Evolutionary conservation across 2,797 vertebrate genomes (phyloP).

Genomic region (Poeciliopsis turneri): DNA sequence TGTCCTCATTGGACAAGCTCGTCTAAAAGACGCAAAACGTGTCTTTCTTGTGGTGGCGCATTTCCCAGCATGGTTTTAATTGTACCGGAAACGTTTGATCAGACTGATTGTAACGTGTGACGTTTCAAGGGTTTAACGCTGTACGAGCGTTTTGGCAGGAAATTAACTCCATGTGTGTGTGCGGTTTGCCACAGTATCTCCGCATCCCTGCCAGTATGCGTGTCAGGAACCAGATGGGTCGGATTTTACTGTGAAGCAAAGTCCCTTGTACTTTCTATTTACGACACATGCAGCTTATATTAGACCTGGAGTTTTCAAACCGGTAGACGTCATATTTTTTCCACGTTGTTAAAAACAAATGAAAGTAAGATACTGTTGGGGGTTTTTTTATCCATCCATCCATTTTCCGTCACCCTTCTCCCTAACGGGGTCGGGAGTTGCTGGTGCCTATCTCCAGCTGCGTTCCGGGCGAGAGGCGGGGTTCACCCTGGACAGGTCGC

Average conservation of each 20-base stretch:
- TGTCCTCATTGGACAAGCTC: neutral
- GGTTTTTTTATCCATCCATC: no score
- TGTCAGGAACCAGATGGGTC: neutral
- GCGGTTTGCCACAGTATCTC: neutral
- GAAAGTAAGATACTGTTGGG: neutral
- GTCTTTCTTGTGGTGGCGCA: neutral
- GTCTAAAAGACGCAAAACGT: neutral
- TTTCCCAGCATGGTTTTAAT: neutral
- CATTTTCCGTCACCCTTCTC: no score
- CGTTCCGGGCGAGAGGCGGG: no score
- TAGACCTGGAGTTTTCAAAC: neutral
- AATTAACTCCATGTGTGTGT: neutral
- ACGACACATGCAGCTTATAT: neutral
- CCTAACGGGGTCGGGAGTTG: no score
- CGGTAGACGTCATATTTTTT: neutral
- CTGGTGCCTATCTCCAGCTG: no score
- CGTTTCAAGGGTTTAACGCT: neutral
- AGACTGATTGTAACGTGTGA: neutral
- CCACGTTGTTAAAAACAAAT: neutral
- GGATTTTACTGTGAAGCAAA: neutral
- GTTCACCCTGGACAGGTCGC: no score
- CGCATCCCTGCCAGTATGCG: neutral
- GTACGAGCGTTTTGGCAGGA: neutral
- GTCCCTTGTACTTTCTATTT: neutral
- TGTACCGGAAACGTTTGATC: neutral